phyloP scores from a whole-genome alignment of 1,140 invertebrate species.

The Drosophila navojoa region DNA sequence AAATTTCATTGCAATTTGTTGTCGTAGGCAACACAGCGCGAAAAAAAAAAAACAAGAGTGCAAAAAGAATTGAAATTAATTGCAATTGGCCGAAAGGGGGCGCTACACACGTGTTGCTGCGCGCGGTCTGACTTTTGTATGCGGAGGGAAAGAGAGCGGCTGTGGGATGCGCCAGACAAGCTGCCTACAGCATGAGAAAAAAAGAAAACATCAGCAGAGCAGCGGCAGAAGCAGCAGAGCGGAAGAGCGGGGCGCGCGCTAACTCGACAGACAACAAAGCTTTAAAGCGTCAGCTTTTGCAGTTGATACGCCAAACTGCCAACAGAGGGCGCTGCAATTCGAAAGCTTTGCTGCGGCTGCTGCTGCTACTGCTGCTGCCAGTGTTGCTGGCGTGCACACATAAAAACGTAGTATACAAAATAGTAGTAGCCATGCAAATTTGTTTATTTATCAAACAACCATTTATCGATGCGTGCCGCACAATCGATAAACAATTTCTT shows the following conservation, averaged over 20 bases:
- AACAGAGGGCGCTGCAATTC: slow-evolving; percentile 37
- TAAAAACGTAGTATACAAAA: not conserved
- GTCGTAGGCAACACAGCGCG: slow-evolving; percentile 60
- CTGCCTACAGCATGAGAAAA: slow-evolving; percentile 51
- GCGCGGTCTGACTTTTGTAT: not conserved
- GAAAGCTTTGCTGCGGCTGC: slow-evolving; percentile 13
- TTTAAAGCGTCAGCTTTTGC: slow-evolving; percentile 43
- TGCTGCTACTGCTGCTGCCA: not conserved
- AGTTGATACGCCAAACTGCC: slow-evolving; percentile 13
- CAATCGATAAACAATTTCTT: slow-evolving; percentile 4
- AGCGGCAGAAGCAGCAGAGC: too few relatives aligned
- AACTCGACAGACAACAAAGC: slow-evolving; percentile 22
- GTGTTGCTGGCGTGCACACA: slow-evolving; percentile 22
- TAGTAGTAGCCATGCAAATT: slow-evolving; percentile 4
- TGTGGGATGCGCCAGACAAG: slow-evolving; percentile 53
- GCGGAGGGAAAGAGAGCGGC: not conserved
- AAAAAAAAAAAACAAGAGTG: not conserved
- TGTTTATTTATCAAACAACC: not conserved
- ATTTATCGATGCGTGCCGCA: not conserved
- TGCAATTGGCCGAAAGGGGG: slow-evolving; percentile 32
- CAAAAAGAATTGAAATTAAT: slow-evolving; percentile 64
- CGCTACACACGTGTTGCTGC: slow-evolving; percentile 58
- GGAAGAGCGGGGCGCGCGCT: too few relatives aligned
- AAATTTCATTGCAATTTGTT: slow-evolving; percentile 57
- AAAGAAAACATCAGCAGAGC: too few relatives aligned